A percentile compares a stretch with the other conserved stretches of the same genome.
These are phyloP conservation scores for Sminthurides bifidus DNA, from an alignment of 1,140 invertebrate genomes.

Conservation along the genomic window DNA sequence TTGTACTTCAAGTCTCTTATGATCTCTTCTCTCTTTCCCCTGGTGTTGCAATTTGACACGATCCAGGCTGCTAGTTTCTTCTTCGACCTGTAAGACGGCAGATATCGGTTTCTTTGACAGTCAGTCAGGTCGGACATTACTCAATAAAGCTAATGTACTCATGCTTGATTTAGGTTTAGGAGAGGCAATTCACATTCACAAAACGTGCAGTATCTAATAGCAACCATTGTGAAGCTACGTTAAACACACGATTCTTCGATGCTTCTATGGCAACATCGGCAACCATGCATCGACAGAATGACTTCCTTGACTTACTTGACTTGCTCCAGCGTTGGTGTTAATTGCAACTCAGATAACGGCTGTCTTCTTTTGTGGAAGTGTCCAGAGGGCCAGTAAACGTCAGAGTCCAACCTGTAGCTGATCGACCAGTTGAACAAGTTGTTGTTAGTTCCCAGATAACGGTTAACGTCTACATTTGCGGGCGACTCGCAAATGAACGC, in stretches of 20 bases:
- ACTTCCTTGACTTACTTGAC: no score
- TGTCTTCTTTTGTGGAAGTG: neutral
- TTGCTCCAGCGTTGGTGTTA: no score
- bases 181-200: no score
- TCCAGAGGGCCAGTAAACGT: slow-evolving; percentile 33
- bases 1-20: neutral
- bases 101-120: neutral
- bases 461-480: neutral
- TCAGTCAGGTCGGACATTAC: no score
- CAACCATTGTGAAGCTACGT: no score
- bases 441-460: slow-evolving; percentile 11
- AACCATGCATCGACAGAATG: no score
- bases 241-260: no score
- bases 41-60: slow-evolving; percentile 32
- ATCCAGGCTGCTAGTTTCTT: slow-evolving; percentile 32
- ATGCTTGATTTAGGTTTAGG: no score
- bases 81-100: neutral
- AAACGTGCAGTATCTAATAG: no score
- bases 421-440: slow-evolving; percentile 41
- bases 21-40: neutral
- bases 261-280: no score
- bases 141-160: no score
- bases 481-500: neutral
- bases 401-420: slow-evolving; percentile 38
- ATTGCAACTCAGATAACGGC: neutral